phyloP scores from a whole-genome alignment of 1,140 invertebrate species.

The Cydia pomonella region DNA sequence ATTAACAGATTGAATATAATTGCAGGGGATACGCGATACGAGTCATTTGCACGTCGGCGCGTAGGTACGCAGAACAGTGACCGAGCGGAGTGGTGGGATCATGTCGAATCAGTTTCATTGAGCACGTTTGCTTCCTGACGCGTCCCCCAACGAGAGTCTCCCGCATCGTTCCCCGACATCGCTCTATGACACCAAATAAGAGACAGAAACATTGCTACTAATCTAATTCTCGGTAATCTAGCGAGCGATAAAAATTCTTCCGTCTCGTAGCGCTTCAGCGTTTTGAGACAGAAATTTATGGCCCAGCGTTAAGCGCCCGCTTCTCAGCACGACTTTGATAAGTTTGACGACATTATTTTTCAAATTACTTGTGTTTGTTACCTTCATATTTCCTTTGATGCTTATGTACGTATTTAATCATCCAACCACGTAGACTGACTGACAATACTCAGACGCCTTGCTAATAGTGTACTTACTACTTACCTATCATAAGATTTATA shows the following conservation, averaged over 20 bases:
- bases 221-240: slow-evolving; percentile 21
- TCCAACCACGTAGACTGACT: background rate
- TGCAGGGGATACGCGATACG: slow-evolving; percentile 28
- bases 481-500: no score
- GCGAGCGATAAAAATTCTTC: slow-evolving; percentile 16
- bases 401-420: background rate
- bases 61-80: slow-evolving; percentile 73
- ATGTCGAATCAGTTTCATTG: slow-evolving; percentile 68
- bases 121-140: slow-evolving; percentile 70
- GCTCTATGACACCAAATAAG: slow-evolving; percentile 32
- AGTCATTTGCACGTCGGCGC: slow-evolving; percentile 17
- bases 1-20: slow-evolving; percentile 33
- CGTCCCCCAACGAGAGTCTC: slow-evolving; percentile 58
- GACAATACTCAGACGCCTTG: background rate
- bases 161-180: slow-evolving; percentile 35
- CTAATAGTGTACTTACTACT: no score
- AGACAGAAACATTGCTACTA: slow-evolving; percentile 23
- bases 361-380: background rate
- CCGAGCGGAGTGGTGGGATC: slow-evolving; percentile 58
- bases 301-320: slow-evolving; percentile 13
- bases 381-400: background rate
- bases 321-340: slow-evolving; percentile 20
- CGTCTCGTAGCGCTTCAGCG: slow-evolving; percentile 12
- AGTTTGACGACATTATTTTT: slow-evolving; percentile 13
- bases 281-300: slow-evolving; percentile 26